Evolutionary conservation across 2,888 invertebrate species (phyloP).

Genomic region (Agonum fuliginosum): DNA sequence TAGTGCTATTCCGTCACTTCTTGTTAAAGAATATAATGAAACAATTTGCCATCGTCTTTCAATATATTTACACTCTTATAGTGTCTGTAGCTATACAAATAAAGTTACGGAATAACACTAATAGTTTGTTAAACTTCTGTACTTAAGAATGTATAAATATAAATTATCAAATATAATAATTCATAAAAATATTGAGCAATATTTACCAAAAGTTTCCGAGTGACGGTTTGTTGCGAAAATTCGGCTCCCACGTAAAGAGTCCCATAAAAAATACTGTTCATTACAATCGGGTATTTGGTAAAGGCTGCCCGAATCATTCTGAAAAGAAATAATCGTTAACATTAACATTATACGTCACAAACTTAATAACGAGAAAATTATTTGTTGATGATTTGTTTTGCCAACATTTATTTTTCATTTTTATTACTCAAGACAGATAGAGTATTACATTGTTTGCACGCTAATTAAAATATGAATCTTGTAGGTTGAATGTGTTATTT

Average conservation of each 20-base stretch:
- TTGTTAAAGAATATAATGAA: too few species aligned
- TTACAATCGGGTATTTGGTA: conserved; percentile 72
- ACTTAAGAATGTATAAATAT: not conserved
- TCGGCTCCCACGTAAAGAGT: conserved; percentile 87
- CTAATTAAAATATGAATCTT: too few species aligned
- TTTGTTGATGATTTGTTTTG: too few species aligned
- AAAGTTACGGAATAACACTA: not conserved
- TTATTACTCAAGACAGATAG: not conserved
- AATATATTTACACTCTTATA: too few species aligned
- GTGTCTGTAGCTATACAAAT: too few species aligned
- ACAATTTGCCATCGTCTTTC: too few species aligned
- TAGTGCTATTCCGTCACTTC: too few species aligned
- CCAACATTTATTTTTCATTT: not conserved
- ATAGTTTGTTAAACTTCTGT: not conserved
- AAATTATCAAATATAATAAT: conserved; percentile 19
- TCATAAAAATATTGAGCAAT: not conserved
- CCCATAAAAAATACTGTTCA: conserved; percentile 81
- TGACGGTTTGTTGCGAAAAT: conserved; percentile 84
- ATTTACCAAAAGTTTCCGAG: conserved; percentile 81
- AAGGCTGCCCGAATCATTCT: conserved; percentile 73
- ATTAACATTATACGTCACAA: not conserved
- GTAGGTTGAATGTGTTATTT: too few species aligned
- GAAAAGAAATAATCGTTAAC: conserved; percentile 9
- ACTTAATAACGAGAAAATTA: not conserved
- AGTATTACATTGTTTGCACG: too few species aligned